phyloP scores from a whole-genome alignment of 1,140 invertebrate genomes.

The Triops cancriformis region DNA sequence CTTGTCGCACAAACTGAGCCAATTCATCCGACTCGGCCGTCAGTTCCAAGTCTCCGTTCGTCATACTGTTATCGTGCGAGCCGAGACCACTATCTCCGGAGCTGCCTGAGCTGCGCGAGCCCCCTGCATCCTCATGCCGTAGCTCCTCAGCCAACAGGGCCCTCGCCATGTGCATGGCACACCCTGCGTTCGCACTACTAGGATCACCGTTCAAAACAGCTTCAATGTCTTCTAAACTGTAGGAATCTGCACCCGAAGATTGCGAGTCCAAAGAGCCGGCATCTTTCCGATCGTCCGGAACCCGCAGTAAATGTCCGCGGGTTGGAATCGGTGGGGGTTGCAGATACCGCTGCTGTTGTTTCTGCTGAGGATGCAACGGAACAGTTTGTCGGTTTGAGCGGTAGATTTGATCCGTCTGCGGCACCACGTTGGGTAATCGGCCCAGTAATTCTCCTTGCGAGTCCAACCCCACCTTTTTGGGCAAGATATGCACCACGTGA shows the following conservation, averaged over 20 bases:
- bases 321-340: background rate
- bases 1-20: conserved; percentile 71
- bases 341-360: background rate
- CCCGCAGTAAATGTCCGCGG: conserved; percentile 9
- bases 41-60: conserved; percentile 27
- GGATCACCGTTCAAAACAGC: conserved; percentile 43
- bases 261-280: background rate
- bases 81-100: conserved; percentile 32
- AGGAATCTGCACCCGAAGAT: conserved; percentile 38
- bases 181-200: background rate
- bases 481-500: conserved; percentile 24
- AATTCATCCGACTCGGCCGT: conserved; percentile 57
- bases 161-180: background rate
- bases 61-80: conserved; percentile 29
- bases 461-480: background rate
- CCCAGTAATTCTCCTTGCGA: conserved; percentile 11
- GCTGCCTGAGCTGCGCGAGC: conserved; percentile 33
- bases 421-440: conserved; percentile 25
- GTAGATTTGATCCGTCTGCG: conserved; percentile 22
- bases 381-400: conserved; percentile 3
- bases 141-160: conserved; percentile 13
- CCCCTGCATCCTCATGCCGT: conserved; percentile 30
- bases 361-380: background rate
- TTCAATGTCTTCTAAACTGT: conserved; percentile 58
- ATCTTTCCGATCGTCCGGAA: conserved; percentile 15